Evolutionary conservation across 1,140 invertebrate species (phyloP), one percentile per base, ranked within the genome.

Genomic region (Zaprionus ornatus): DNA sequence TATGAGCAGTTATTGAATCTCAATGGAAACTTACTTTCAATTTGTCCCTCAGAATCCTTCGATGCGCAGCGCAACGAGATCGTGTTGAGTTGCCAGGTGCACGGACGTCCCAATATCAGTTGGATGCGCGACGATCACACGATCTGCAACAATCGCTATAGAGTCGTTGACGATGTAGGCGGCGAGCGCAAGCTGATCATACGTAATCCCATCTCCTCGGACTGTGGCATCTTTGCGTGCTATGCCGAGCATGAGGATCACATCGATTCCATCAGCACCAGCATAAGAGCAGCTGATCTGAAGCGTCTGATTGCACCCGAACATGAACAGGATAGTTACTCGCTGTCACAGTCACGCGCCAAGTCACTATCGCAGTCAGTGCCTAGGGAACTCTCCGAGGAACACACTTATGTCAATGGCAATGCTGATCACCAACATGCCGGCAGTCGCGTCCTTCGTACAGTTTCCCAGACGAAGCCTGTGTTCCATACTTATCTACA

Each of bases 401-500:
- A 64, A 12, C 72, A 42, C 15, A 25, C 56, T 10, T 78, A 77
- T 23, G 48, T 85, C 1, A 87, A 90, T 21, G 85, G 80, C 1
- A 82, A 77, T 50, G 79, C 57, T 6, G 93, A 73, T 93, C 94
- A 93, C 75, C 92, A 63, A 93, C 93, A 77, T 2, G 82, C 77
- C 12, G 85, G 80, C 0, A 80, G 57, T 56, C 73, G 72, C 1
- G 27, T 85, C 94, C 32, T 85, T 4, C 86, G 86, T 10, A 80
- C 77, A 6, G 78, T 90, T 4, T 72, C 61, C 1, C 73, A 81
- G 15, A 27, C 95, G 68, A 96, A 96, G 92, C 97, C 97, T 5
- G 94, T 95, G 5, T 98, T 98, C 92, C 97, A 96, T 42, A 96
- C 95, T n/a, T 94, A 95, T 66, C 92, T 99, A 37, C 95, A 95